Percentiles rank a stretch among this genome's conserved stretches.
These are phyloP conservation scores for Acanthornis magna DNA, from an alignment of 2,797 vertebrate genomes.

Conservation along the genomic window DNA sequence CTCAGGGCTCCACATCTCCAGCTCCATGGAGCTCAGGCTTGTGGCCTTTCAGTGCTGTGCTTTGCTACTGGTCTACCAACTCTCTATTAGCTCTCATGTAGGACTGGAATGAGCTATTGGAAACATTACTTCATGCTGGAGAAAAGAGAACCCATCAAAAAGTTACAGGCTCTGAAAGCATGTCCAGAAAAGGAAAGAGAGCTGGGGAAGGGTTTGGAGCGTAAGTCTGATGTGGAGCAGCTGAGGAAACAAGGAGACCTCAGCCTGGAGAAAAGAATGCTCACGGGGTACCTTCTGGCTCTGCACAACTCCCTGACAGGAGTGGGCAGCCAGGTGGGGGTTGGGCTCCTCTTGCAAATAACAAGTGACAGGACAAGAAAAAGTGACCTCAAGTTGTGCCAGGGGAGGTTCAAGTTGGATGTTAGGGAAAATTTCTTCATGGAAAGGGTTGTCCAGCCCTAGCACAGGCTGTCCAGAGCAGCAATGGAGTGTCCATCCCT, in stretches of 20 bases:
- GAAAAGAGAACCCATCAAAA: neutral
- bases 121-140: neutral
- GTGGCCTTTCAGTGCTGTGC: neutral
- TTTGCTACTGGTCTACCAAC: neutral
- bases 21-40: accelerated
- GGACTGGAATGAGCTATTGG: neutral
- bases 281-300: neutral
- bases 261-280: neutral
- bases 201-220: neutral
- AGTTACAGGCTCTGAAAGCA: neutral
- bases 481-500: neutral
- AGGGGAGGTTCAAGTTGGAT: neutral
- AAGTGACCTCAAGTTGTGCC: neutral
- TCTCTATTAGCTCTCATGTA: accelerated
- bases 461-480: neutral
- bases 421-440: neutral
- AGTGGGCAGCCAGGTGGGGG: neutral
- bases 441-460: neutral
- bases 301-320: neutral
- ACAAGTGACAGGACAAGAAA: neutral
- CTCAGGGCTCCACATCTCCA: neutral
- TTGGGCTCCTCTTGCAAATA: neutral
- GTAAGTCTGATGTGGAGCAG: neutral
- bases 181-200: neutral
- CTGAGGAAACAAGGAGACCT: neutral